Base-by-base conservation (phyloP, 1,140 invertebrate species). In the Leptinotarsa texana region DNA sequence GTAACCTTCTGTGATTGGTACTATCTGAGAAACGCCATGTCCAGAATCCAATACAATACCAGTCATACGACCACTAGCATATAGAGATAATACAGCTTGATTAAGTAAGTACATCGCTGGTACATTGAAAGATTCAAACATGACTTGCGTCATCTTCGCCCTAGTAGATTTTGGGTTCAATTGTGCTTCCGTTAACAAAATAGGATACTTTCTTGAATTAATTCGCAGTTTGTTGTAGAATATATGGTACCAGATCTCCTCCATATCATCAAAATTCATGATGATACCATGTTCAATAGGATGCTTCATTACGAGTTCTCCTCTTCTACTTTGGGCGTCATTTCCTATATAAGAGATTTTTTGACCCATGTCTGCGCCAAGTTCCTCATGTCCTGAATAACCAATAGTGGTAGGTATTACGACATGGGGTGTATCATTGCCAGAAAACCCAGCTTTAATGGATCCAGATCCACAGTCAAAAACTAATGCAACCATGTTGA, bases 181-280 rank as follows among this genome's bases (percentile, higher is more conserved):
- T 70, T 95, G 96, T 75, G 96, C 95, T 87, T 97, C 96, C 24
- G 95, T 97, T 74, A 97, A 88, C 77, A 98, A 90, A 63, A 97
- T 94, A 72, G 96, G 95, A 86, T 96, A 95, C 85, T 97, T 95
- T 87, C 97, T 95, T 42, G 96, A 96, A 73, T 95, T 95, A 78
- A 98, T 95, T 87, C 95, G 91, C 75, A 98, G 89, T 86, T 97
- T 95, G 86, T 96, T 97, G 90, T 96, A 96, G 89, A 96, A 97
- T 79, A 94, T 95, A 87, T 97, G 94, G 87, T 97, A 95, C 96
- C 95, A 98, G 87, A 98, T 94, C 86, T 97, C 97, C 88, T 98
- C 96, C 96, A 98, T 98, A 86, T 97, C 96, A 83, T 97, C 96
- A 95, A 95, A 98, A 91, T 97, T 97, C 86, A 95, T 97, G 84